Evolutionary conservation across 1,140 invertebrate genomes (phyloP).

Genomic region (Spodoptera litura): DNA sequence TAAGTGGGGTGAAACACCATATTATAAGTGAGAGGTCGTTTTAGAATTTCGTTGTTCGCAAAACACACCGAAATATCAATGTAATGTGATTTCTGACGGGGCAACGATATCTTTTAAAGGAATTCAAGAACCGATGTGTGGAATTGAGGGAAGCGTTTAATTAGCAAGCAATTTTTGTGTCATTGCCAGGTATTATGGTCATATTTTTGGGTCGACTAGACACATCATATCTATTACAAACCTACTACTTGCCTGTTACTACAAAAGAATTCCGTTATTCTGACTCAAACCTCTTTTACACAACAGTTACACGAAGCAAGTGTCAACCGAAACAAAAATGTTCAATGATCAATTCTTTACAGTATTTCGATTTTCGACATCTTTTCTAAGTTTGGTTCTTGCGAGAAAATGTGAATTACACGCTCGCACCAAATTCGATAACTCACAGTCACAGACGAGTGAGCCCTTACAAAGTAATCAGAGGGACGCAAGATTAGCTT

Average conservation of each 20-base stretch:
- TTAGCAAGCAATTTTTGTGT: too few relatives aligned
- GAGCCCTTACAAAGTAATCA: conserved; percentile 27
- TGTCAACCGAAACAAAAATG: not conserved
- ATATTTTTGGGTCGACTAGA: too few relatives aligned
- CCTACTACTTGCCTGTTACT: too few relatives aligned
- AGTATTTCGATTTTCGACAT: too few relatives aligned
- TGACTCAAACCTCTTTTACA: conserved; percentile 2
- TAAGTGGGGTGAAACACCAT: not conserved
- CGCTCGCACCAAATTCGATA: conserved; percentile 20
- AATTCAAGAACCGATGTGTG: too few relatives aligned
- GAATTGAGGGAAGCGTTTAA: too few relatives aligned
- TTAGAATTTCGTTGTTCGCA: not conserved
- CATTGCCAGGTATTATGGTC: too few relatives aligned
- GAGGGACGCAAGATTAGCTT: conserved; percentile 21
- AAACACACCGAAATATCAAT: not conserved
- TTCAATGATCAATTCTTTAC: too few relatives aligned
- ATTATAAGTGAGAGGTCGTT: too few relatives aligned
- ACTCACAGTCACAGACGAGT: conserved; percentile 15
- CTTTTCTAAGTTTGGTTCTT: not conserved
- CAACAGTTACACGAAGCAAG: not conserved
- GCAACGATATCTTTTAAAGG: too few relatives aligned
- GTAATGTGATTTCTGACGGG: too few relatives aligned
- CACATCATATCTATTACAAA: too few relatives aligned
- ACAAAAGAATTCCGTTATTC: not conserved
- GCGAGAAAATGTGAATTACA: conserved; percentile 13